Conservation (phyloP, 2,888 invertebrate genomes). For the Nomada goodeniana region DNA sequence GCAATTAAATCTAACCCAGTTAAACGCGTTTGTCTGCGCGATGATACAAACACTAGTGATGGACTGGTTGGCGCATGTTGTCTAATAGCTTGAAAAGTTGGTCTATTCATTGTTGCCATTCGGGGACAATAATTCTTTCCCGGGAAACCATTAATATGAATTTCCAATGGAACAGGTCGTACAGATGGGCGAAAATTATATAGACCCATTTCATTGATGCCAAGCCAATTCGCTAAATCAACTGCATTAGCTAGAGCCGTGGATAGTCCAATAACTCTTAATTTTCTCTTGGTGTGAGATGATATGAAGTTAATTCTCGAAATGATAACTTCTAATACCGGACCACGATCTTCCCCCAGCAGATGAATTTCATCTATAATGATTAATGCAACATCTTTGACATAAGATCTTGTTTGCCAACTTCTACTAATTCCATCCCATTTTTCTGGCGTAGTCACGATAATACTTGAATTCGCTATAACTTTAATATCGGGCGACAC, state of each 20-base stretch:
- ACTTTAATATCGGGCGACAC: conserved; percentile 94
- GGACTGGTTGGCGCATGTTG: conserved; percentile 97
- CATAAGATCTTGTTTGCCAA: conserved; percentile 98
- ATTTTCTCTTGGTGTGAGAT: conserved; percentile 92
- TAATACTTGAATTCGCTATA: conserved; percentile 94
- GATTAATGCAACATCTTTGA: conserved; percentile 94
- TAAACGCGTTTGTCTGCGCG: conserved; percentile 97
- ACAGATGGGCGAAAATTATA: conserved; percentile 99
- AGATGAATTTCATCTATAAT: conserved; percentile 99
- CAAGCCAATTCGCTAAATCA: conserved; percentile 98
- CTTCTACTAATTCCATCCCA: conserved; percentile 99
- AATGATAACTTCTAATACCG: conserved; percentile 98
- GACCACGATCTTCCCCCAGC: conserved; percentile 95
- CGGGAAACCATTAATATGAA: conserved; percentile 97
- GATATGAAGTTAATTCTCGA: conserved; percentile 98
- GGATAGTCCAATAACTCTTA: conserved; percentile 97
- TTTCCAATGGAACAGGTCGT: conserved; percentile 97
- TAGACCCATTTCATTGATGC: conserved; percentile 93
- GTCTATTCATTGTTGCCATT: conserved; percentile 99
- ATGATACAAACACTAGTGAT: conserved; percentile 97
- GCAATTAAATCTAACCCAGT: conserved; percentile 98
- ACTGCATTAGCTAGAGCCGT: conserved; percentile 99
- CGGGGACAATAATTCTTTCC: conserved; percentile 99
- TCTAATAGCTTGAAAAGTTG: conserved; percentile 97
- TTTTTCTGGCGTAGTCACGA: conserved; percentile 99